These are phyloP conservation scores for Eospalax fontanierii DNA, from an alignment of 2,797 vertebrate genomes.

Conservation along the genomic window DNA sequence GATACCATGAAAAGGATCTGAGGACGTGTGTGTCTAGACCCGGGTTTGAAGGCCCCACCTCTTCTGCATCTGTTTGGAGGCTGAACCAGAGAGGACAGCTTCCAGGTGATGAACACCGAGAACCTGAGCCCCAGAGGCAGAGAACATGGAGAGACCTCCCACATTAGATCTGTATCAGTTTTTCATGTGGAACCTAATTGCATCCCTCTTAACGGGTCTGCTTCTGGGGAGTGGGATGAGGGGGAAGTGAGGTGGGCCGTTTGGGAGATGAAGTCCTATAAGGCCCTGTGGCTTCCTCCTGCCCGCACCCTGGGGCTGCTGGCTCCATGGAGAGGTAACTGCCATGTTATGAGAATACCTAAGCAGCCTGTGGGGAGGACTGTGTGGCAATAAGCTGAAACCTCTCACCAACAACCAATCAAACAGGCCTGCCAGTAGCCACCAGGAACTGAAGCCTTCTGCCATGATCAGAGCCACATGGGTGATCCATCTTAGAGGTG, in stretches of 20 bases:
- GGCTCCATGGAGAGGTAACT: background rate
- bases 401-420: no score
- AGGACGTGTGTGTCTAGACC: background rate
- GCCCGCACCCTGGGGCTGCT: background rate
- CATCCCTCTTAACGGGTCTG: no score
- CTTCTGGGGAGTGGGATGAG: no score
- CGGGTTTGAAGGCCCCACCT: background rate
- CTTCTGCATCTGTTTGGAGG: background rate
- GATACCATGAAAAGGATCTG: background rate
- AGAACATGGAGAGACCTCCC: background rate
- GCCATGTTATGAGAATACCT: background rate
- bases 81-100: background rate
- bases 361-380: background rate
- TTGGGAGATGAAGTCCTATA: no score
- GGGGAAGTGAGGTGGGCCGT: no score
- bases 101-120: background rate
- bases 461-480: no score
- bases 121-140: background rate
- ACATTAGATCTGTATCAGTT: background rate
- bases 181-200: background rate
- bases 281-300: background rate
- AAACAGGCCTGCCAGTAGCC: background rate
- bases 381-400: no score
- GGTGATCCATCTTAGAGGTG: no score
- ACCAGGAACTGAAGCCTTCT: background rate